Base-by-base conservation (phyloP, 2,113 vertebrate species). In the Pituophis catenifer region DNA sequence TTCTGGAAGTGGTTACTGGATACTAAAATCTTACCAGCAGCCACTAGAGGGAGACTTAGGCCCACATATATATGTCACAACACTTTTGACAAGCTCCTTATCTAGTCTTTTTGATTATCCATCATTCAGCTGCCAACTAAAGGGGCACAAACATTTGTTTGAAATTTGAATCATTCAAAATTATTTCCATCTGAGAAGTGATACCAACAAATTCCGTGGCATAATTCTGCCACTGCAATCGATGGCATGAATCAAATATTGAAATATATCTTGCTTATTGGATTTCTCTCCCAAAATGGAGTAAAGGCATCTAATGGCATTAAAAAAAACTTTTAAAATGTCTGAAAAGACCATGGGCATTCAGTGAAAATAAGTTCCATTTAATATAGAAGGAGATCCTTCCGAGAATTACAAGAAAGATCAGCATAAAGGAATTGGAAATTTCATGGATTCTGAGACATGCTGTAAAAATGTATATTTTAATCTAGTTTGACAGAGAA, bases 21-120 rank as follows among this genome's bases (percentile, higher is more conserved):
- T 38, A 4, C 8, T 93, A n/a, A 87, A 8, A 85, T 70, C 52
- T 86, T 90, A 24, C 29, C n/a, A 65, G 33, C n/a, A 54, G 48
- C 92, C 92, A 93, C 48, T 89, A 93, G 92, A 90, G 92, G 92
- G 92, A 86, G 81, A 89, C n/a, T 87, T 86, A 54, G 50, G 50
- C 57, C n/a, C 81, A 90, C 53, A 9, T 65, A 90, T 93, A 53
- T 50, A 81, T 19, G 26, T 24, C 48, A 38, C 48, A 26, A 54
- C 50, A 44, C 5, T 75, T 52, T 54, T 50, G 88, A 33, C 70
- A 90, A 86, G 55, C n/a, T 87, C 57, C 48, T 91, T 89, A 44
- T 15, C 59, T 24, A 19, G 33, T 48, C n/a, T 86, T 65, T 65
- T n/a, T 89, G 17, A 50, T 89, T 81, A 48, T n/a, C 62, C 87